Base-by-base conservation (phyloP, 2,797 vertebrate species). In the Scarus forsteni region DNA sequence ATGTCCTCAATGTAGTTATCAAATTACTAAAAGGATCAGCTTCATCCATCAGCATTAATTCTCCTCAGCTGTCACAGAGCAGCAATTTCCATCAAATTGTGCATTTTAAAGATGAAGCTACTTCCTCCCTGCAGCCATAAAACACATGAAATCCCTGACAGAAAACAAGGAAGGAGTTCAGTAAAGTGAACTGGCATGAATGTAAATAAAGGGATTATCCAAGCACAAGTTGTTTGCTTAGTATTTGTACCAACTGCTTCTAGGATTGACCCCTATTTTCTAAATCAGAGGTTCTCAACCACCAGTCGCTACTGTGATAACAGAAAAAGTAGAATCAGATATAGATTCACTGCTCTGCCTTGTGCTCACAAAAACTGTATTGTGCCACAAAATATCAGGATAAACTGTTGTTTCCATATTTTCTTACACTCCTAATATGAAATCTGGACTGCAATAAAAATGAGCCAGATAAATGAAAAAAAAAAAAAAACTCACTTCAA, bases 11-110 rank as follows among this genome's bases (percentile, higher is more conserved):
- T 75, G 60, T n/a, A 59, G n/a, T 69, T 66, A 80, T 80, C 70
- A 77, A 83, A 85, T 83, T 59, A 80, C 53, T 43, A 45, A 59
- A 71, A 68, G 52, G 56, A 58, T 56, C 50, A 0, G 8, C 52
- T 68, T 18, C 70, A 79, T 84, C 77, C 57, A 85, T 88, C 79
- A 75, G 44, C 69, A 73, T 72, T 75, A 73, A 77, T 73, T 60
- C 40, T 57, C 67, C 50, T 48, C 18, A 63, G 10, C 61, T 68
- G 48, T 68, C 70, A 87, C 9, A 39, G 9, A 39, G 38, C 1
- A 39, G 7, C 7, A 1, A 39, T 39, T 39, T 56, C 70, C 62
- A 79, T 80, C 61, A 8, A 64, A 65, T 56, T 66, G 56, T 62
- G 50, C 55, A 69, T 68, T 73, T 48, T 38, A 42, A 63, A 38